Evolutionary conservation across 2,888 invertebrate genomes (phyloP).

Genomic region (Heterodera filipjevi): DNA sequence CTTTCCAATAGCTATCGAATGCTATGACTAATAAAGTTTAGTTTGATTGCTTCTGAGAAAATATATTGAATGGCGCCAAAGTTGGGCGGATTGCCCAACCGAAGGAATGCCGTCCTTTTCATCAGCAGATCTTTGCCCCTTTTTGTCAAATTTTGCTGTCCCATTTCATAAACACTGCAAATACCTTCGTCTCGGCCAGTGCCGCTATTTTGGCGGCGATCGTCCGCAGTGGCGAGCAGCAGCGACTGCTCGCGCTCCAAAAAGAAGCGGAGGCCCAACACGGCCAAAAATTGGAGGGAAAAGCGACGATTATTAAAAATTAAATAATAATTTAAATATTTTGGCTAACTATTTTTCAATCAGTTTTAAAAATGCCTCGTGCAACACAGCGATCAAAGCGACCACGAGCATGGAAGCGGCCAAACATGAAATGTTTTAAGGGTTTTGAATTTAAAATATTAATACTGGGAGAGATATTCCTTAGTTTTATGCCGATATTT

Average conservation of each 20-base stretch:
- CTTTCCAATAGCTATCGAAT: too few species aligned
- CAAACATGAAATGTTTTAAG: conserved; percentile 46
- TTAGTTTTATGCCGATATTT: too few species aligned
- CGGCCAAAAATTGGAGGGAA: conserved; percentile 1
- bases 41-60: too few species aligned
- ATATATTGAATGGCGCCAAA: too few species aligned
- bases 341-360: too few species aligned
- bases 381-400: conserved; percentile 55
- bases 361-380: conserved; percentile 52
- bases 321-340: conserved; percentile 43
- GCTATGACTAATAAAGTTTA: too few species aligned
- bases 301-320: neutral
- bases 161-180: neutral
- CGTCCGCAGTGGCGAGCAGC: neutral
- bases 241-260: conserved; percentile 32
- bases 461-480: too few species aligned
- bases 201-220: neutral
- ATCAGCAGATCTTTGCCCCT: too few species aligned
- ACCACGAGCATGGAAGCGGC: conserved; percentile 57
- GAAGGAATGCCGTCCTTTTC: too few species aligned
- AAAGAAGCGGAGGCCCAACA: conserved; percentile 35
- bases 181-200: neutral
- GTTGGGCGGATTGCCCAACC: too few species aligned
- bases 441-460: neutral
- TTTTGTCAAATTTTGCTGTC: too few species aligned